These are phyloP conservation scores for Ernsta delagoae DNA, from an alignment of 2,888 invertebrate genomes.

Conservation along the genomic window DNA sequence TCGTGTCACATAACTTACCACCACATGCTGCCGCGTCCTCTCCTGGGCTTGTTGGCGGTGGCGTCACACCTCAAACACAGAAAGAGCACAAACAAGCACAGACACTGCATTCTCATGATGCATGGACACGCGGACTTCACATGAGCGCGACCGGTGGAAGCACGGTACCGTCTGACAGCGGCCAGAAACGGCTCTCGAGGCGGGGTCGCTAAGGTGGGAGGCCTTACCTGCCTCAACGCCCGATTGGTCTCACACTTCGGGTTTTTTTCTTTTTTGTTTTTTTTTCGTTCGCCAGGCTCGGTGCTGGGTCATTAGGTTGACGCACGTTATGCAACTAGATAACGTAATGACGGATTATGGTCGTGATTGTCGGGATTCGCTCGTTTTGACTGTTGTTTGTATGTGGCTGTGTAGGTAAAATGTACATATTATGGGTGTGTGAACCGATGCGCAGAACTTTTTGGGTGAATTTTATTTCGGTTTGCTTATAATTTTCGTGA, in stretches of 20 bases:
- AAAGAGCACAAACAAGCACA: conserved; percentile 84
- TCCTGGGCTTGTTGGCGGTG: conserved; percentile 87
- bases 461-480: too few species aligned
- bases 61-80: conserved; percentile 79
- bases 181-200: conserved; percentile 58
- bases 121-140: conserved; percentile 68
- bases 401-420: too few species aligned
- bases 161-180: conserved; percentile 70
- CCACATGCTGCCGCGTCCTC: conserved; percentile 96
- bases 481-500: too few species aligned
- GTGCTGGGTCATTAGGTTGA: conserved; percentile 69
- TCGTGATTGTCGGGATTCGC: background rate
- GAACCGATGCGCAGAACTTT: too few species aligned
- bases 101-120: conserved; percentile 73
- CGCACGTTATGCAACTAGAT: conserved; percentile 59
- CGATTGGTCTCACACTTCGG: conserved; percentile 69
- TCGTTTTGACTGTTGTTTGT: too few species aligned
- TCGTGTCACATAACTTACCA: conserved; percentile 86
- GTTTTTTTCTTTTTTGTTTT: too few species aligned
- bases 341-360: conserved; percentile 43
- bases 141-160: conserved; percentile 74
- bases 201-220: conserved; percentile 78
- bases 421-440: too few species aligned
- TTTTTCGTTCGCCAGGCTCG: conserved; percentile 55
- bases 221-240: conserved; percentile 72